phyloP scores from a whole-genome alignment of 2,888 invertebrate species.

The Antitype chi region DNA sequence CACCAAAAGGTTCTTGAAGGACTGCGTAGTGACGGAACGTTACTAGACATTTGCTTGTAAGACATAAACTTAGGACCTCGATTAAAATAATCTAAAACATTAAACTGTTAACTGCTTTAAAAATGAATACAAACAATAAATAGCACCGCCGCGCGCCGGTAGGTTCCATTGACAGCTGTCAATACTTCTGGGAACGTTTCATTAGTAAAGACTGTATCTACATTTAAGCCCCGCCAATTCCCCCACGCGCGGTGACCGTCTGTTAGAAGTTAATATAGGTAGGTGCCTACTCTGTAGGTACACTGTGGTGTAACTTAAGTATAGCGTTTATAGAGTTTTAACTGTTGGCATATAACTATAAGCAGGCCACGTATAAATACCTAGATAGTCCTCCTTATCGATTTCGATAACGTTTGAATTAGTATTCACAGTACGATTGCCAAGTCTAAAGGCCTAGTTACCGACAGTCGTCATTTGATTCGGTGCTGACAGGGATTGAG shows the following conservation, averaged over 20 bases:
- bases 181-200: too few species aligned
- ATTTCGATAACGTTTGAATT: not conserved
- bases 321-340: not conserved
- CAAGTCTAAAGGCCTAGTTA: slow-evolving; percentile 18
- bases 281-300: not conserved
- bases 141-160: too few species aligned
- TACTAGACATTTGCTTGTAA: too few species aligned
- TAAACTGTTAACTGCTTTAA: too few species aligned
- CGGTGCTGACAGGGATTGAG: slow-evolving; percentile 31
- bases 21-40: too few species aligned
- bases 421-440: slow-evolving; percentile 12
- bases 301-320: not conserved
- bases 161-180: too few species aligned
- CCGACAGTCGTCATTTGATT: slow-evolving; percentile 24
- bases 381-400: too few species aligned
- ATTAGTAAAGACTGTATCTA: not conserved
- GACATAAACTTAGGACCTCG: too few species aligned
- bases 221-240: not conserved
- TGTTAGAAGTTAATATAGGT: not conserved
- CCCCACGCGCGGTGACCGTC: not conserved
- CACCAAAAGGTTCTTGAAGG: not conserved
- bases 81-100: too few species aligned
- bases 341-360: not conserved
- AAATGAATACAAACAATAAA: too few species aligned
- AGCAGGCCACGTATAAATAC: not conserved